Evolutionary conservation across 92 coral and sea anemone species (phyloP), one percentile per base, ranked within the genome.

Genomic region (Epizoanthus fatuus): DNA sequence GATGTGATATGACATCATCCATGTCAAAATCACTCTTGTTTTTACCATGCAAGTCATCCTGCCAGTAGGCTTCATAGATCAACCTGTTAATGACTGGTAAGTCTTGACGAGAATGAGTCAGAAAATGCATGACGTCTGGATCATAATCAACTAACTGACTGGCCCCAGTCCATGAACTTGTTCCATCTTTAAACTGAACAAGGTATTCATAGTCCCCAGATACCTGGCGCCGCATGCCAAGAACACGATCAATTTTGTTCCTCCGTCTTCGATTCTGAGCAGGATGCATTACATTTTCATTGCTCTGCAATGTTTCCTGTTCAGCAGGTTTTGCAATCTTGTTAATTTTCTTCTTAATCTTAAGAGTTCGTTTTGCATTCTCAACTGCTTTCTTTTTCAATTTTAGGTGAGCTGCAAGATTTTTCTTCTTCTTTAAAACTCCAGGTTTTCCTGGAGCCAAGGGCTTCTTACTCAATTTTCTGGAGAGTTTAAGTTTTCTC

Each of bases 141-240:
- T 93, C 98, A 75, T 91, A 92, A 63, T 91, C 95, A 6, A 90
- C 97, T 72, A 96, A 72, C 65, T 97, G 95, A 22, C 96, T 90
- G 51, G 98, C 84, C 7, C 95, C 93, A 47, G 96, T 94, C 99
- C 99, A 97, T 49, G 95, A 94, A 57, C 99, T 97, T 25, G 99
- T 97, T 49, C 99, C 99, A 93, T 97, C 98, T 69, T 89, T 93
- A 98, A 96, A 97, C 81, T 97, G 97, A 52, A 97, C 98, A 70
- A 97, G 90, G 86, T 93, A 97, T 83, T 97, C 99, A 69, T 97
- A 97, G 16, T 59, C 65, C 10, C 95, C 95, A 38, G 68, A 66
- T 19, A 90, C 47, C 71, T 84, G 94, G 55, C 86, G 74, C 55
- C 97, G 92, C 99, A 97, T 95, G 12, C 99, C 99, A 79, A 97